Conservation (phyloP, 2,797 vertebrate species). For the Fratercula arctica region DNA sequence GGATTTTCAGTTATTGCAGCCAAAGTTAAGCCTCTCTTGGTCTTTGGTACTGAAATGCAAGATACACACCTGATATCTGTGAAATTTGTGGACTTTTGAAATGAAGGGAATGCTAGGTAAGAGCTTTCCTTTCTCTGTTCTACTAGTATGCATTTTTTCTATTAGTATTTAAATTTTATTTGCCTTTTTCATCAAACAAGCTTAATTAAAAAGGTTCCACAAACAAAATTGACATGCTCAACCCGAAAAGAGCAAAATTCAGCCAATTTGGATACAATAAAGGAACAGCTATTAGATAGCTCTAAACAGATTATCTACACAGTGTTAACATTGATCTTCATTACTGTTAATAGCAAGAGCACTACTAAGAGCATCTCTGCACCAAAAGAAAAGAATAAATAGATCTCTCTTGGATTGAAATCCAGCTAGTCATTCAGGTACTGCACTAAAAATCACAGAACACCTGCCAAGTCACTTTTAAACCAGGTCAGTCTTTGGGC, state of each 20-base stretch:
- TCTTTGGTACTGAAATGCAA: not conserved
- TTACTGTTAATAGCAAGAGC: not conserved
- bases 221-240: not conserved
- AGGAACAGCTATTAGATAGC: not conserved
- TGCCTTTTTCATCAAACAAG: not conserved
- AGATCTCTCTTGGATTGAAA: not conserved
- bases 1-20: not conserved
- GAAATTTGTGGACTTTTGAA: not conserved
- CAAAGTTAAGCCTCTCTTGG: not conserved
- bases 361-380: not conserved
- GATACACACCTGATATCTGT: not conserved
- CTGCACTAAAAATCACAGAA: not conserved
- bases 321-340: not conserved
- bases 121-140: not conserved
- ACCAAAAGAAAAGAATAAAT: not conserved
- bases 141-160: not conserved
- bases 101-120: not conserved
- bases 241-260: not conserved
- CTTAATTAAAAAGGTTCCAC: not conserved
- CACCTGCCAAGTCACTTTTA: conserved; percentile 15
- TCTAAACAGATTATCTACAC: not conserved
- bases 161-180: not conserved
- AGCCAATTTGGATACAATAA: not conserved
- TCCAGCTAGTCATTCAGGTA: not conserved
- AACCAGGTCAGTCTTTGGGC: not conserved